Evolutionary conservation across 2,888 invertebrate genomes (phyloP).

Genomic region (Eupithecia exiguata): DNA sequence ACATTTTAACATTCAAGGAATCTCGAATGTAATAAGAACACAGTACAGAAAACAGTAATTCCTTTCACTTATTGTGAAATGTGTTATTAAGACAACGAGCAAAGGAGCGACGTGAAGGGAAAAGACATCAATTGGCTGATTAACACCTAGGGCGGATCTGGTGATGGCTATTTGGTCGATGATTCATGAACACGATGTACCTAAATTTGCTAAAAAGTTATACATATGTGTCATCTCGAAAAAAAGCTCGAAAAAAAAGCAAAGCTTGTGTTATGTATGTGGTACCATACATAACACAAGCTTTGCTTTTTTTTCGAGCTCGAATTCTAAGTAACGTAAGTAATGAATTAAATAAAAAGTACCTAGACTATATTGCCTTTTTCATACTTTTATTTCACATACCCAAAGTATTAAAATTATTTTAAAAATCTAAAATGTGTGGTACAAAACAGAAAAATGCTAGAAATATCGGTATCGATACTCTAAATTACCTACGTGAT

Average conservation of each 20-base stretch:
- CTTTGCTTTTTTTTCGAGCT: too few relatives aligned
- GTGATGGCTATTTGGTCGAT: constrained; percentile 10
- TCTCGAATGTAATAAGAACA: constrained; percentile 11
- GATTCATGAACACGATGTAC: background rate
- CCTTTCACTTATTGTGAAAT: constrained; percentile 63
- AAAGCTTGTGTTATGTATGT: too few relatives aligned
- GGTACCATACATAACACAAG: too few relatives aligned
- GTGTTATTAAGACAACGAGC: constrained; percentile 56
- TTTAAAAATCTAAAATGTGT: background rate
- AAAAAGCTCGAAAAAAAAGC: too few relatives aligned
- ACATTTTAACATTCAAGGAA: background rate
- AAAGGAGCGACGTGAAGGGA: constrained; percentile 44
- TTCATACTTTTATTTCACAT: too few relatives aligned
- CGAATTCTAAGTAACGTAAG: too few relatives aligned
- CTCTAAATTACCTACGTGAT: background rate
- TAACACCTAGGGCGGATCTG: constrained; percentile 43
- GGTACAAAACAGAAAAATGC: background rate
- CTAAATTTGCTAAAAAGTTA: background rate
- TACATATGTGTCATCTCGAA: too few relatives aligned
- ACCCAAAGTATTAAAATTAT: background rate
- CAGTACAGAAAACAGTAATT: constrained; percentile 43
- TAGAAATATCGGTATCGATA: constrained; percentile 17
- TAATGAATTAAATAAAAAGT: too few relatives aligned
- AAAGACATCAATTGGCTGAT: constrained; percentile 60
- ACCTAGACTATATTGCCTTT: too few relatives aligned